Evolutionary conservation across 1,140 invertebrate species (phyloP).

Genomic region (Conopomorpha cramerella): DNA sequence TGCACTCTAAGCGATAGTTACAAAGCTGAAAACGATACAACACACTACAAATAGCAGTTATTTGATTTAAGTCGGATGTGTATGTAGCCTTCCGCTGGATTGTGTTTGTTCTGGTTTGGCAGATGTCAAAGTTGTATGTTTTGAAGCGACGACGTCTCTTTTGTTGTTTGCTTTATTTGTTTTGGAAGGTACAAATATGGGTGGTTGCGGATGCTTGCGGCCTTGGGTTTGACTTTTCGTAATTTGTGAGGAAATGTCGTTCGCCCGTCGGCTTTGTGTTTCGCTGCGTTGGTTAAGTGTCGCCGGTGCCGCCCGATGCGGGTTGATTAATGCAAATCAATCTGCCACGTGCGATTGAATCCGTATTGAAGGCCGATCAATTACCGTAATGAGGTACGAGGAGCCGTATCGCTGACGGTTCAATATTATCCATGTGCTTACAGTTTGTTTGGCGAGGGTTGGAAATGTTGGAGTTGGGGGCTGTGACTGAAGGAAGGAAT

Average conservation of each 20-base stretch:
- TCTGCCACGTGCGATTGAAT: slow-evolving; percentile 53
- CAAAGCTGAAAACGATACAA: slow-evolving; percentile 55
- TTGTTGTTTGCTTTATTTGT: slow-evolving; percentile 43
- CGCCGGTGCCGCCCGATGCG: slow-evolving; percentile 40
- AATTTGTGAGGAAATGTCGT: too few species aligned
- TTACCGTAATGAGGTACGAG: slow-evolving; percentile 52
- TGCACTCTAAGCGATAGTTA: slow-evolving; percentile 56
- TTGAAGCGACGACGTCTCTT: slow-evolving; percentile 48
- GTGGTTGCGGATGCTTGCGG: too few species aligned
- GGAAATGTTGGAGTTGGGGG: too few species aligned
- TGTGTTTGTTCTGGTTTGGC: slow-evolving; percentile 55
- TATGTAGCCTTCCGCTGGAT: slow-evolving; percentile 44
- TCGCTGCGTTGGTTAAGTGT: slow-evolving; percentile 31
- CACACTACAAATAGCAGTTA: slow-evolving; percentile 21
- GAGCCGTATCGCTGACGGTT: slow-evolving; percentile 49
- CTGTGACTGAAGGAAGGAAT: too few species aligned
- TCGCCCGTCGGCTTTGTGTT: too few species aligned
- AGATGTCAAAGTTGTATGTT: slow-evolving; percentile 57
- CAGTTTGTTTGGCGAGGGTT: slow-evolving; percentile 36
- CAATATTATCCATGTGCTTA: slow-evolving; percentile 49
- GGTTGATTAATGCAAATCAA: slow-evolving; percentile 57
- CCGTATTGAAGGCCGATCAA: slow-evolving; percentile 53
- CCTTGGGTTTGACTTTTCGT: too few species aligned
- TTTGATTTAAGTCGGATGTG: slow-evolving; percentile 57
- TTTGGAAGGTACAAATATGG: slow-evolving; percentile 8